Base-by-base conservation (phyloP, 2,113 vertebrate genomes). In the Pachypanchax playfairii region DNA sequence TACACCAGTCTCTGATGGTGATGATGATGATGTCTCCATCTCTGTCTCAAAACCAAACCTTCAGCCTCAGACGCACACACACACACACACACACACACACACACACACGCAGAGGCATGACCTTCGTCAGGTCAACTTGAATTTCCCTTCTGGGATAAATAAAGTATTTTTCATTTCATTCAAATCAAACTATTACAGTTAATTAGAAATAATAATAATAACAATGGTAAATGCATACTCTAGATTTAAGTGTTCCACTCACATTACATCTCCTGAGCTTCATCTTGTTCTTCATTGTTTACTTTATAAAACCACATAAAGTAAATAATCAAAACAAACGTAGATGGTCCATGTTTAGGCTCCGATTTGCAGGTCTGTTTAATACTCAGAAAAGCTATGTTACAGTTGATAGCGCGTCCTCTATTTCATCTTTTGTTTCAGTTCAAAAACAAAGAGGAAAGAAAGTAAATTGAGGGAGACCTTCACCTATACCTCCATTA, bases 21-120 rank as follows among this genome's bases (percentile, higher is more conserved):
- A n/a, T n/a, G n/a, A n/a, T 79, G 82, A 70, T 58, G 88, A 65
- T 57, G 91, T 90, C 88, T 92, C 88, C 84, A 77, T 81, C 87
- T 90, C 78, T 75, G 87, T 89, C 90, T 63, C 77, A 80, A 75
- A 86, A 55, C 69, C 28, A n/a, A n/a, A n/a, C n/a, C n/a, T n/a
- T 57, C 18, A 28, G 62, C 13, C 56, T 55, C 60, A 13, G 13
- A 47, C 73, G 67, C 21, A 49, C 75, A 51, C 57, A 52, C 62
- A 41, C 70, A 50, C 61, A 47, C 75, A 22, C 50, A n/a, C n/a
- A n/a, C n/a, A n/a, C n/a, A n/a, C n/a, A n/a, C n/a, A n/a, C n/a
- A n/a, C n/a, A n/a, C n/a, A 21, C 33, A 47, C 50, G n/a, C n/a
- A n/a, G n/a, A n/a, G n/a, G n/a, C n/a, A n/a, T n/a, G n/a, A 63